phyloP scores from a whole-genome alignment of 2,113 vertebrate genomes.

The Saguinus midas region DNA sequence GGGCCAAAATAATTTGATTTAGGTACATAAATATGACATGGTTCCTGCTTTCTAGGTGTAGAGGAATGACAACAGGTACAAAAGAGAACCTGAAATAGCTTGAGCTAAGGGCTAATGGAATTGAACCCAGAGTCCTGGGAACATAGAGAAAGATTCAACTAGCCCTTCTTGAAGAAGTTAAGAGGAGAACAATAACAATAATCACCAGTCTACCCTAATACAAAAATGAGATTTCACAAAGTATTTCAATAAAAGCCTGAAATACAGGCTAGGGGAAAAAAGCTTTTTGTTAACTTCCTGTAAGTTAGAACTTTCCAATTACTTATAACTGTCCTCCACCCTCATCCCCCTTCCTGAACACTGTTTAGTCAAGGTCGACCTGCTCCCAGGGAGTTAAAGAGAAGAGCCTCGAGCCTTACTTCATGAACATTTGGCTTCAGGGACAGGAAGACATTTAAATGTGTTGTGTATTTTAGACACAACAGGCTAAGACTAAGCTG shows the following conservation, averaged over 20 bases:
- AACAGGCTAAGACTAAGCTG: constrained; percentile 34
- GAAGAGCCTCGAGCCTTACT: constrained; percentile 16
- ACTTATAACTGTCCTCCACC: not conserved
- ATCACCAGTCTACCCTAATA: not conserved
- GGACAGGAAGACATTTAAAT: not conserved
- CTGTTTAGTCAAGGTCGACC: constrained; percentile 13
- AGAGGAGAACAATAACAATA: not conserved
- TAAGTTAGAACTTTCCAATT: constrained; percentile 21
- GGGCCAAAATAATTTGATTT: not conserved
- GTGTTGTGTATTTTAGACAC: constrained; percentile 35
- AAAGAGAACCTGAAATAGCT: not conserved
- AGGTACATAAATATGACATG: not conserved
- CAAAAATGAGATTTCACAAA: not conserved
- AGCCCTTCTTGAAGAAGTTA: not conserved
- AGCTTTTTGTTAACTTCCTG: not conserved
- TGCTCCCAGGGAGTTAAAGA: not conserved
- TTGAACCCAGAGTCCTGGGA: not conserved
- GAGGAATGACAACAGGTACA: not conserved
- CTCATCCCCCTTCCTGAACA: not conserved
- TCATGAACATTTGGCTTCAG: not conserved
- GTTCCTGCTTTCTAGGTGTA: not conserved
- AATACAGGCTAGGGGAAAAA: not conserved
- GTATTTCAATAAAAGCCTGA: not conserved
- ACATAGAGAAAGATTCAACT: not conserved
- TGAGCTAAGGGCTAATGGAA: not conserved